A percentile compares a stretch with the other conserved stretches of the same genome.
Conservation (phyloP, 2,888 invertebrate genomes). For the Synanthedon formicaeformis region DNA sequence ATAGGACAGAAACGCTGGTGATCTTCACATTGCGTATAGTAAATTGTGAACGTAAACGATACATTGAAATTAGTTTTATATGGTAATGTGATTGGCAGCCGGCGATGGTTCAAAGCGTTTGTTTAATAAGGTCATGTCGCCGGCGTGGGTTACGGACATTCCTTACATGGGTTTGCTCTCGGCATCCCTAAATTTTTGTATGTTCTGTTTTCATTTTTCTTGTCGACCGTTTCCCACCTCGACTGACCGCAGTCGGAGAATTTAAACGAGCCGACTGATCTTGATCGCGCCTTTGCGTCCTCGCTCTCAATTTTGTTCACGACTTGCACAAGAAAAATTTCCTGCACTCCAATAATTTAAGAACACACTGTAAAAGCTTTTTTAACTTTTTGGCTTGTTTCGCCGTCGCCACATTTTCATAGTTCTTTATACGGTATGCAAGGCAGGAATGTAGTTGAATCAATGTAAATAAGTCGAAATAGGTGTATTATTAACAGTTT, state of each 20-base stretch:
- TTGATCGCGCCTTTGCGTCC: conserved; percentile 35
- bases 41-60: background rate
- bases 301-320: conserved; percentile 24
- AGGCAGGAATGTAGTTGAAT: no score
- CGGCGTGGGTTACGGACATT: conserved; percentile 46
- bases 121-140: conserved; percentile 51
- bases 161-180: conserved; percentile 58
- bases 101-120: conserved; percentile 38
- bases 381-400: conserved; percentile 9
- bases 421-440: background rate
- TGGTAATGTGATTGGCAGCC: conserved; percentile 39
- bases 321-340: conserved; percentile 32
- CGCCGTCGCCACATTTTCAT: conserved; percentile 14
- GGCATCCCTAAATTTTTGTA: conserved; percentile 35
- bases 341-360: conserved; percentile 26
- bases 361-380: conserved; percentile 11
- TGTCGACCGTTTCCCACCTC: conserved; percentile 51
- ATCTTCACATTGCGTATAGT: no score
- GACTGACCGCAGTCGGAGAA: conserved; percentile 32
- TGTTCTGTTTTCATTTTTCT: conserved; percentile 45
- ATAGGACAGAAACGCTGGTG: background rate
- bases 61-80: conserved; percentile 32
- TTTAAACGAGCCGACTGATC: conserved; percentile 53
- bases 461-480: no score
- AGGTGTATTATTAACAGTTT: no score